phyloP scores from a whole-genome alignment of 37 sponge, comb jelly and placozoan genomes.

The Diacarnus erythraeanus region DNA sequence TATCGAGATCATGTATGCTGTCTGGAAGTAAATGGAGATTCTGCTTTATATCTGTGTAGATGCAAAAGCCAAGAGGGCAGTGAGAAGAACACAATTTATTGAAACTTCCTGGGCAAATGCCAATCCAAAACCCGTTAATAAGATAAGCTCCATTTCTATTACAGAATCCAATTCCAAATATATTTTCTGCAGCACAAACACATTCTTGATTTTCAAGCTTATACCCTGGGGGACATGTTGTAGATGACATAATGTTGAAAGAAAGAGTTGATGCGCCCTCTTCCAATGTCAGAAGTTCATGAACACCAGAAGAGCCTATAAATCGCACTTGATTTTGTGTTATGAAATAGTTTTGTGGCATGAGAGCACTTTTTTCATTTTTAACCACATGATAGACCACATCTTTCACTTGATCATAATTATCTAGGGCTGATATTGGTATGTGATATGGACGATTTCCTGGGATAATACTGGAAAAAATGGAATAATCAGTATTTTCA shows the following conservation, averaged over 20 bases:
- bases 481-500: neutral
- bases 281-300: neutral
- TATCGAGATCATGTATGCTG: neutral
- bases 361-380: neutral
- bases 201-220: neutral
- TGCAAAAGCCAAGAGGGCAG: constrained; percentile 39
- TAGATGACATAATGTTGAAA: neutral
- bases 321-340: neutral
- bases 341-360: neutral
- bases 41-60: neutral
- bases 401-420: neutral
- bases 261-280: neutral
- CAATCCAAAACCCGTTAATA: constrained; percentile 8
- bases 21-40: neutral
- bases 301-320: neutral
- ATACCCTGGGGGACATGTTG: neutral
- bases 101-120: neutral
- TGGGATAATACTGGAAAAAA: neutral
- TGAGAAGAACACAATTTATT: constrained; percentile 9
- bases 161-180: neutral
- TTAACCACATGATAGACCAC: neutral
- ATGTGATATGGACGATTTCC: neutral
- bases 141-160: neutral
- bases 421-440: neutral
- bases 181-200: neutral